Percentiles rank a stretch among this genome's conserved stretches.
Conservation (phyloP, 1,140 invertebrate genomes). For the Bombus cullumanus region DNA sequence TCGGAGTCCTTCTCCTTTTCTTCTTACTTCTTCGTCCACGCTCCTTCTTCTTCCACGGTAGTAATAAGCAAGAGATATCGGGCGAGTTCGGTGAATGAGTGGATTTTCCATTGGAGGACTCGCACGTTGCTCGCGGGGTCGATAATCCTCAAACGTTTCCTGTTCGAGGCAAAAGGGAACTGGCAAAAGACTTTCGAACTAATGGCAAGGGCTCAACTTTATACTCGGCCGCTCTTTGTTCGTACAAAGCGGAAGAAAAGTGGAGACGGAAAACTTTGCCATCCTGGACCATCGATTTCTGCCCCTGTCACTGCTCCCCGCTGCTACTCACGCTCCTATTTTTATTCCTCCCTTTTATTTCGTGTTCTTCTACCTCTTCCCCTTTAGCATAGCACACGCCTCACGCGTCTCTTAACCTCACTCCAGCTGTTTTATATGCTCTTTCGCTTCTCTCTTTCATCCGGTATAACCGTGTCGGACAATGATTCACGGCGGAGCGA, state of each 20-base stretch:
- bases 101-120: neutral
- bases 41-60: neutral
- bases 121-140: neutral
- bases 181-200: slow-evolving; percentile 53
- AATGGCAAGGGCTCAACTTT: slow-evolving; percentile 49
- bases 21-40: too few relatives aligned
- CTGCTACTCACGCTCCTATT: neutral
- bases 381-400: neutral
- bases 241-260: slow-evolving; percentile 46
- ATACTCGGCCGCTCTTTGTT: slow-evolving; percentile 44
- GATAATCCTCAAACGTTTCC: slow-evolving; percentile 46
- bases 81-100: neutral
- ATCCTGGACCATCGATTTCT: slow-evolving; percentile 57
- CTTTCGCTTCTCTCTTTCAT: neutral
- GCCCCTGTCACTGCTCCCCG: neutral
- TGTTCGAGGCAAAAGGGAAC: slow-evolving; percentile 1
- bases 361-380: neutral
- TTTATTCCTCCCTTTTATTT: slow-evolving; percentile 14
- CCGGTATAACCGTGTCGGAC: slow-evolving; percentile 28
- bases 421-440: slow-evolving; percentile 36
- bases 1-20: neutral
- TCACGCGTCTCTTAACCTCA: neutral
- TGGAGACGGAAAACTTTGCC: slow-evolving; percentile 51
- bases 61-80: slow-evolving; percentile 17
- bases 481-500: slow-evolving; percentile 42